Percentiles rank a stretch among this genome's conserved stretches.
These are phyloP conservation scores for Ornithorhynchus anatinus DNA, from an alignment of 2,113 vertebrate species.

Conservation along the genomic window DNA sequence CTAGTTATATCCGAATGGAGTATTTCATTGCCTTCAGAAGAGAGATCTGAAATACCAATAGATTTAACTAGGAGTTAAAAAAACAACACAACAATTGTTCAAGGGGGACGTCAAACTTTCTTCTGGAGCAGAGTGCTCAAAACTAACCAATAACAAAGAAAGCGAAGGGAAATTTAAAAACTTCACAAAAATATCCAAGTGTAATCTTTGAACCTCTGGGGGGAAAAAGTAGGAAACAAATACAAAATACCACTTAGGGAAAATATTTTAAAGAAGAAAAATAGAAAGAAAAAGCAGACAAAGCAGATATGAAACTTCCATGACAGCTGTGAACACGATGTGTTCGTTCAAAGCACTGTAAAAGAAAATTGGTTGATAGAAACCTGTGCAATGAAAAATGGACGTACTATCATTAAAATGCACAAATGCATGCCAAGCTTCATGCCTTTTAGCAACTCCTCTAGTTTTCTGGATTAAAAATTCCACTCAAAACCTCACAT, in stretches of 20 bases:
- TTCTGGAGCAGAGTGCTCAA: not conserved
- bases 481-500: constrained; percentile 27
- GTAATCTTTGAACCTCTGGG: not conserved
- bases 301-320: constrained; percentile 43
- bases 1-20: too few species aligned
- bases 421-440: not conserved
- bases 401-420: constrained; percentile 41
- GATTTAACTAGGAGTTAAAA: not conserved
- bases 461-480: constrained; percentile 42
- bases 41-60: not conserved
- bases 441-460: constrained; percentile 15
- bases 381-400: constrained; percentile 23
- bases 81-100: not conserved
- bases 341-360: constrained; percentile 29
- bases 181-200: not conserved
- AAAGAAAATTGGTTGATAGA: constrained; percentile 31
- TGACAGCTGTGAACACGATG: constrained; percentile 23
- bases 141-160: not conserved
- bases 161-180: constrained; percentile 25
- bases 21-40: too few species aligned
- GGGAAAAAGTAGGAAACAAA: constrained; percentile 32
- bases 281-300: constrained; percentile 14
- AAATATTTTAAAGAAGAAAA: constrained; percentile 41
- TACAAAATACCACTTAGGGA: constrained; percentile 12
- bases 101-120: not conserved